A percentile compares a stretch with the other conserved stretches of the same genome.
Evolutionary conservation across 2,888 invertebrate genomes (phyloP).

Genomic region (Epinotia nisella): DNA sequence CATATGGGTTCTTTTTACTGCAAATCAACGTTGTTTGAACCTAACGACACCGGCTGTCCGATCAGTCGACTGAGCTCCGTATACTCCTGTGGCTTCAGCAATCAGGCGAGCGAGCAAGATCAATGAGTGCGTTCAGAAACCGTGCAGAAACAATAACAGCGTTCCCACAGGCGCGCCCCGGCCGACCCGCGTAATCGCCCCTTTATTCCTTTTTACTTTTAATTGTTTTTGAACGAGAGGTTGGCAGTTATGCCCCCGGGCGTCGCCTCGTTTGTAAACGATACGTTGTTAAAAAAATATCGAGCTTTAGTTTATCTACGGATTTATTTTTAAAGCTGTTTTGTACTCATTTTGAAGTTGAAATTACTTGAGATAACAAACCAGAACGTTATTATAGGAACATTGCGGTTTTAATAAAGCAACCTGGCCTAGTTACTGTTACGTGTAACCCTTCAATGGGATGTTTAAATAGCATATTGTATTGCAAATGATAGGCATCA

Average conservation of each 20-base stretch:
- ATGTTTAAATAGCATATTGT: conserved; percentile 12
- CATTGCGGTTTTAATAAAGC: neutral
- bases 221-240: conserved; percentile 79
- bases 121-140: conserved; percentile 53
- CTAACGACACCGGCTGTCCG: conserved; percentile 53
- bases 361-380: conserved; percentile 26
- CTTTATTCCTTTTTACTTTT: conserved; percentile 62
- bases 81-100: conserved; percentile 42
- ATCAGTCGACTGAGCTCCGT: conserved; percentile 31
- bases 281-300: conserved; percentile 51
- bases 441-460: conserved; percentile 7
- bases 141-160: conserved; percentile 66
- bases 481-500: conserved; percentile 20
- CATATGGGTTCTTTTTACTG: conserved; percentile 57
- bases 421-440: neutral
- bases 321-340: conserved; percentile 44
- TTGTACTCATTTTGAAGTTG: conserved; percentile 22
- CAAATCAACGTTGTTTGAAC: conserved; percentile 56
- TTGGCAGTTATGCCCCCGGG: conserved; percentile 72
- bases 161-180: conserved; percentile 76
- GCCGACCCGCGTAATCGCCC: conserved; percentile 54
- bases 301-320: conserved; percentile 44
- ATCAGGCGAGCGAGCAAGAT: conserved; percentile 59
- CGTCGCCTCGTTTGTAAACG: conserved; percentile 58
- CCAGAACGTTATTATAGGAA: neutral